Conservation (phyloP, 2,797 vertebrate species). For the Gambusia yucatana region DNA sequence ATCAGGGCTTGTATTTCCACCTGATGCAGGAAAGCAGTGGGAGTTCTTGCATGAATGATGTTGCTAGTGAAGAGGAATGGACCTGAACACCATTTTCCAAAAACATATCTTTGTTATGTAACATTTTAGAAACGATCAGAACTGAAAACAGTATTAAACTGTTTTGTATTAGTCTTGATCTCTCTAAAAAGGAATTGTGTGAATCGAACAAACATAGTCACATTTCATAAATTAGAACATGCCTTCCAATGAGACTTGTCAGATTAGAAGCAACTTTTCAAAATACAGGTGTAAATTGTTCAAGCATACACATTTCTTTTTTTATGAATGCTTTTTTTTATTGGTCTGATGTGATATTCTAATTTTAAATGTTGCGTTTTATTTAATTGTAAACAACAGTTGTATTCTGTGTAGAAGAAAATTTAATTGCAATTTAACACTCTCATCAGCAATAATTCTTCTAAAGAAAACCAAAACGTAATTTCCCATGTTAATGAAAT, state of each 20-base stretch:
- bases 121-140: background rate
- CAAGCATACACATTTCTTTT: background rate
- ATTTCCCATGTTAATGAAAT: background rate
- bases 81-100: background rate
- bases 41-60: background rate
- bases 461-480: background rate
- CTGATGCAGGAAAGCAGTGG: background rate
- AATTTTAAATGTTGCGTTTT: background rate
- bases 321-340: background rate
- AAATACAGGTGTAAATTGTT: background rate
- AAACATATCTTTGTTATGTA: background rate
- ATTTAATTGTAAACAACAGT: background rate
- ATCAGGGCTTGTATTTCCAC: background rate
- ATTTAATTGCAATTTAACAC: background rate
- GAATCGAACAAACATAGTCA: background rate
- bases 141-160: background rate
- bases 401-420: background rate
- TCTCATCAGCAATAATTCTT: background rate
- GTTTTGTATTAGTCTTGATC: background rate
- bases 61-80: background rate
- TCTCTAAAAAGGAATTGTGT: background rate
- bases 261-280: background rate
- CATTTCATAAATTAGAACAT: background rate
- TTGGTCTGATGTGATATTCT: background rate
- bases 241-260: background rate